Percentiles rank a stretch among this genome's conserved stretches.
These are phyloP conservation scores for Coregonus sp. DNA, from an alignment of 2,797 vertebrate species.

Conservation along the genomic window DNA sequence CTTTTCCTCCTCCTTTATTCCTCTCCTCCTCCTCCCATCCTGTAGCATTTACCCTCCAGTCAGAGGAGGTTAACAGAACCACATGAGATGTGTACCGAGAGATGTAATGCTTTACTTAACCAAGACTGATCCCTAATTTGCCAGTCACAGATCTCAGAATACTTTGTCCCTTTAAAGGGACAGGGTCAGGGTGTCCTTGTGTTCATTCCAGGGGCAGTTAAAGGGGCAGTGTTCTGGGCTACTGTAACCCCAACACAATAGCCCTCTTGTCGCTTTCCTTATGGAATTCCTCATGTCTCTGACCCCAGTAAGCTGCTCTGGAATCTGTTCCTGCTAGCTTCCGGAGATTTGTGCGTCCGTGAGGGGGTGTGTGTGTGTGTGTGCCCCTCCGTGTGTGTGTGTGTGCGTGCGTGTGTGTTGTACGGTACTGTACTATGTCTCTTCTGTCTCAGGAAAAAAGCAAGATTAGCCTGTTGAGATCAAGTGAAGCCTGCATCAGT, in stretches of 20 bases:
- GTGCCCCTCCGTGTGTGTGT: slow-evolving; percentile 4
- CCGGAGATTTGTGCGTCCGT: background rate
- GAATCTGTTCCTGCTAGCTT: slow-evolving; percentile 47
- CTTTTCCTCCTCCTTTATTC: too few relatives aligned
- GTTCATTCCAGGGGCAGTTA: slow-evolving; percentile 41
- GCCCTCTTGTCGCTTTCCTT: slow-evolving; percentile 57
- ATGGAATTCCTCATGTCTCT: slow-evolving; percentile 53
- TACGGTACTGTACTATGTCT: background rate
- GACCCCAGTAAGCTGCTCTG: slow-evolving; percentile 57
- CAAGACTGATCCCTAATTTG: too few relatives aligned
- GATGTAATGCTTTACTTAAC: too few relatives aligned
- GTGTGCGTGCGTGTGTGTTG: background rate
- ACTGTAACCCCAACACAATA: slow-evolving; percentile 47
- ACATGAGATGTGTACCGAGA: too few relatives aligned
- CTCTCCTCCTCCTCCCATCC: too few relatives aligned
- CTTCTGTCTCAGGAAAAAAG: slow-evolving; percentile 20
- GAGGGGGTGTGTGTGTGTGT: slow-evolving; percentile 9
- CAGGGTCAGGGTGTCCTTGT: slow-evolving; percentile 53
- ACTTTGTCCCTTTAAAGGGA: background rate
- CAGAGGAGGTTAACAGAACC: too few relatives aligned
- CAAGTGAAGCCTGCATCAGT: background rate
- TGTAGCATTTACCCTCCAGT: too few relatives aligned
- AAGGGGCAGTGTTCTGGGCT: slow-evolving; percentile 4
- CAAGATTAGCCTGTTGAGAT: slow-evolving; percentile 6
- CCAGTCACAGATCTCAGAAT: too few relatives aligned